Evolutionary conservation across 2,888 invertebrate genomes (phyloP), one percentile per base, ranked within the genome.

Genomic region (Endotricha flammealis): DNA sequence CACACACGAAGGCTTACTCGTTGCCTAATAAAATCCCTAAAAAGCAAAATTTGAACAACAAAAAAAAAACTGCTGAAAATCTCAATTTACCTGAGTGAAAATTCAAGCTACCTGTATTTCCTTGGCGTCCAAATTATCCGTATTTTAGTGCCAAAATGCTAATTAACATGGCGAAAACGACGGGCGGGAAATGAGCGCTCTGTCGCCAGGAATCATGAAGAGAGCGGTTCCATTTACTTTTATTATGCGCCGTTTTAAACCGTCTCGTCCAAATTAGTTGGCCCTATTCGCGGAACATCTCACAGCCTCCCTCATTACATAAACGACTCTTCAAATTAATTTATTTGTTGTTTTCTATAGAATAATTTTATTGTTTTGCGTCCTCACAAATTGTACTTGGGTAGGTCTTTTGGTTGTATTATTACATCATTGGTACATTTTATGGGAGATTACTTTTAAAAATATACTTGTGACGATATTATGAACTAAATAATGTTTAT

Each of bases 211-310:
- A 75, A 70, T 74, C 81, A 76, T 72, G 76, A 74, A 74, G 69
- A 76, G 78, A 68, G 70, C 65, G 75, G 72, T 73, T 51, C 77
- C 78, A 80, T 85, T 81, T 73, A 79, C 83, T 83, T 85, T 85
- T 83, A 85, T 83, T 82, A 82, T 80, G 71, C 68, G 64, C 68
- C 76, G 73, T 82, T 83, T 82, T 75, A 78, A 75, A 80, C 70
- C 73, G 71, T 73, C 77, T 72, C 76, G 74, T 69, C 81, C 76
- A 81, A 83, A 83, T 85, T 81, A 80, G 83, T 80, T 81, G 78
- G 76, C 74, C 66, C 77, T 77, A 73, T 70, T 79, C 64, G 71
- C 58, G 57, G 71, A 69, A 71, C 71, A 77, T 78, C 76, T 73
- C 63, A 62, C 51, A 56, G 61, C 54, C 56, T 61, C 56, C 62